Evolutionary conservation across 2,113 vertebrate species (phyloP), one percentile per base, ranked within the genome.

Genomic region (Laticauda laticaudata): DNA sequence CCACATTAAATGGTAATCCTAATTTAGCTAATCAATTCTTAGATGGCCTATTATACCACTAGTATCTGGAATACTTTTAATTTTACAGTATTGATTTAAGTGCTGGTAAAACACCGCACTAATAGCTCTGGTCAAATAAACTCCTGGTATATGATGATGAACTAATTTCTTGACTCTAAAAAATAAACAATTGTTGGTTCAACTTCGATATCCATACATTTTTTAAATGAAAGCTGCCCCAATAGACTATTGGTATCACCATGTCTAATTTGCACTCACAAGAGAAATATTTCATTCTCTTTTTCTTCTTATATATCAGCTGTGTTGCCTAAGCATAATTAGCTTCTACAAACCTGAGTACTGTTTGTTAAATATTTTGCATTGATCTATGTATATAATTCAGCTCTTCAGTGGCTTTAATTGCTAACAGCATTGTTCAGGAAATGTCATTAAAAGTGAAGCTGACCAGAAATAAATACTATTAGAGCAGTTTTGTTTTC

Each of bases 361-460:
- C 15, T 54, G 59, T 81, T 81, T 64, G 29, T 51, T 61, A 92
- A 88, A 59, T 88, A 69, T 92, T 87, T 92, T 88, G 21, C 86
- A 69, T 92, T 88, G 86, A 92, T 92, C 86, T 64, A 88, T 53
- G 51, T 53, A 53, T 59, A 87, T 54, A 92, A 29, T n/a, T 64
- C 43, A 53, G 56, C 53, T 61, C 91, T 92, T 61, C 56, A 1
- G 26, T 24, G 24, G 61, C 23, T 43, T 89, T 89, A 92, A 89
- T 85, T 89, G 86, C 61, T 29, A 51, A 85, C 56, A 89, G 45
- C 51, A 56, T 81, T 56, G 54, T 48, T 89, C 56, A 81, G 92
- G 92, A 89, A 92, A 88, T 85, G 64, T 57, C 87, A 57, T 15
- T n/a, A 23, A 57, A 57, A 89, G 26, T 45, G 64, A 92, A 57